Conservation (phyloP, 2,888 invertebrate species). For the Thalpophila matura region DNA sequence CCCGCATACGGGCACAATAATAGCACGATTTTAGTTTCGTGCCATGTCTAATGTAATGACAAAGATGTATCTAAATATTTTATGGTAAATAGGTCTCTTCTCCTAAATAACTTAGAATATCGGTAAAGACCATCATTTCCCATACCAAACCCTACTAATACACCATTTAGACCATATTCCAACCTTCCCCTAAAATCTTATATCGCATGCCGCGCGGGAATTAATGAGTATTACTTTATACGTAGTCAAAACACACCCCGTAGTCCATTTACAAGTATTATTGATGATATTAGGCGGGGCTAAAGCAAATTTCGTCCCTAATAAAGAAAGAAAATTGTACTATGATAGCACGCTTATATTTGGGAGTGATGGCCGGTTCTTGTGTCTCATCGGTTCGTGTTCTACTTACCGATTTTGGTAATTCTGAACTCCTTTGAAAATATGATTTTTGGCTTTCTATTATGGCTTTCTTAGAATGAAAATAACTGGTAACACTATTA, state of each 20-base stretch:
- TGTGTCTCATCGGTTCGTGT: too few species aligned
- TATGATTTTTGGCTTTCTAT: too few species aligned
- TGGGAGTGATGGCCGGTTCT: slow-evolving; percentile 3
- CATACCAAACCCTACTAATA: slow-evolving; percentile 5
- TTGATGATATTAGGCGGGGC: slow-evolving; percentile 77
- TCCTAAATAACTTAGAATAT: not conserved
- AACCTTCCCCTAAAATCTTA: slow-evolving; percentile 63
- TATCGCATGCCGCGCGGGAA: slow-evolving; percentile 78
- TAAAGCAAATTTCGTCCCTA: slow-evolving; percentile 64
- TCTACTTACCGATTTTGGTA: too few species aligned
- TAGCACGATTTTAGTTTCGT: too few species aligned
- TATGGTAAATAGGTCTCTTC: too few species aligned
- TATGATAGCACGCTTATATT: slow-evolving; percentile 18
- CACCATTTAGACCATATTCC: slow-evolving; percentile 28
- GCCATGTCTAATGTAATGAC: too few species aligned
- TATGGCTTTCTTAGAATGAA: too few species aligned
- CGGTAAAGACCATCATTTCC: not conserved
- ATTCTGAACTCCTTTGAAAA: too few species aligned
- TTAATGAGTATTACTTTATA: slow-evolving; percentile 78
- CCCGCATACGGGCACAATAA: too few species aligned
- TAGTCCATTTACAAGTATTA: slow-evolving; percentile 80
- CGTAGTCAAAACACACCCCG: slow-evolving; percentile 77
- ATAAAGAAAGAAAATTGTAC: slow-evolving; percentile 55
- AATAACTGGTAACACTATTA: too few species aligned
- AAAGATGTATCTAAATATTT: too few species aligned